Evolutionary conservation across 2,888 invertebrate species (phyloP).

Genomic region (Epistrophe eligans): DNA sequence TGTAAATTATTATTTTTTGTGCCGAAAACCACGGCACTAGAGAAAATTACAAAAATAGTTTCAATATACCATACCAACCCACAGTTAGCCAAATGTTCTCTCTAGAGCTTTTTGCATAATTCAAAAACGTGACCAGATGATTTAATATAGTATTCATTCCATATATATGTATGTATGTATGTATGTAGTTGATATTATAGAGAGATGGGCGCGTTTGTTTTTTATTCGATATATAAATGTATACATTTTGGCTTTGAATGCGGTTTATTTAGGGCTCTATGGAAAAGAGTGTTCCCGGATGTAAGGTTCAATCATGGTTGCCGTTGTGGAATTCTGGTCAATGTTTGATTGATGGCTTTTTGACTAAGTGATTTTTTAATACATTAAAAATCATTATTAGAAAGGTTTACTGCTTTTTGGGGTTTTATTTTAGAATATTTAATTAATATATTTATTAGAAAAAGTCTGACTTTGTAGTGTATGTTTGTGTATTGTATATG

Average conservation of each 20-base stretch:
- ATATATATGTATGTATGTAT: too few species aligned
- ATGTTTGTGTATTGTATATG: too few species aligned
- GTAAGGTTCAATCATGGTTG: conserved; percentile 19
- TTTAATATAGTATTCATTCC: conserved; percentile 57
- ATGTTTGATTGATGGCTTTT: conserved; percentile 16
- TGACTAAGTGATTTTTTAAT: conserved; percentile 16
- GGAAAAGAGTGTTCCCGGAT: conserved; percentile 12
- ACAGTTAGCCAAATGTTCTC: conserved; percentile 53
- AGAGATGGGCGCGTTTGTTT: not conserved
- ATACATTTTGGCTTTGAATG: conserved; percentile 25
- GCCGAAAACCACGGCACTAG: conserved; percentile 46
- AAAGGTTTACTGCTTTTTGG: not conserved
- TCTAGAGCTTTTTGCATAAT: conserved; percentile 59
- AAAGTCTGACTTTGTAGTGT: too few species aligned
- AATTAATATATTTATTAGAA: not conserved
- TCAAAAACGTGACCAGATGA: conserved; percentile 73
- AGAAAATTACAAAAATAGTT: conserved; percentile 59
- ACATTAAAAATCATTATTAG: conserved; percentile 6
- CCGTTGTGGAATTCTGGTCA: conserved; percentile 23
- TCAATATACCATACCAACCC: conserved; percentile 22
- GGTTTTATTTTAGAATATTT: not conserved
- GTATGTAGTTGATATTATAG: not conserved
- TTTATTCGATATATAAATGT: not conserved
- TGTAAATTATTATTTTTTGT: conserved; percentile 62
- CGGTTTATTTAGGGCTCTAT: conserved; percentile 12